Conservation (phyloP, 2,888 invertebrate species). For the Phlogophora meticulosa region DNA sequence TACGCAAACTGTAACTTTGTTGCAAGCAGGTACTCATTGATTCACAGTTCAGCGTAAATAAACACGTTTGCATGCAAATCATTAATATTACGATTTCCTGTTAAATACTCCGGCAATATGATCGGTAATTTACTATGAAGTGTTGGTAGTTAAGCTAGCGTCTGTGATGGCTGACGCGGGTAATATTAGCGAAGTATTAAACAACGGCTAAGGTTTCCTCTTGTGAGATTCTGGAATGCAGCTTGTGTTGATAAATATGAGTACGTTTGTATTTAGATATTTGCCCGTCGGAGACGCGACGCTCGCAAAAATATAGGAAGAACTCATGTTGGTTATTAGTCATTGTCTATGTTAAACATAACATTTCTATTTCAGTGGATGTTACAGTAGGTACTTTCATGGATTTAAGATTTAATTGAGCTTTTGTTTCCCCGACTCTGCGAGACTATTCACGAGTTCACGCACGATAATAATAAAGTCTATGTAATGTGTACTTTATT, state of each 20-base stretch:
- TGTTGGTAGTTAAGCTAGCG: slow-evolving; percentile 50
- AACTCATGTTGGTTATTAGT: slow-evolving; percentile 33
- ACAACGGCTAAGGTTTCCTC: slow-evolving; percentile 68
- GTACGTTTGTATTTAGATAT: slow-evolving; percentile 35
- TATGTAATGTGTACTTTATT: too few relatives aligned
- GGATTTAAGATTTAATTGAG: slow-evolving; percentile 32
- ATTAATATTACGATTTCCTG: slow-evolving; percentile 66
- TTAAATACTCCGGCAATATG: slow-evolving; percentile 62
- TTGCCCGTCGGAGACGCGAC: slow-evolving; percentile 8
- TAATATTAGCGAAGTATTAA: slow-evolving; percentile 64
- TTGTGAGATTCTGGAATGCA: slow-evolving; percentile 55
- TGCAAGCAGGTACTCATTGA: slow-evolving; percentile 34
- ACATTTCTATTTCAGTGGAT: slow-evolving; percentile 29
- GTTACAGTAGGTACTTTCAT: slow-evolving; percentile 23
- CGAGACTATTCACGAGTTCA: slow-evolving; percentile 18
- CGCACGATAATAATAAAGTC: too few relatives aligned
- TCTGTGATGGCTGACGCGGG: slow-evolving; percentile 61
- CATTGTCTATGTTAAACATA: slow-evolving; percentile 34
- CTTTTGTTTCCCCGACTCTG: slow-evolving; percentile 45
- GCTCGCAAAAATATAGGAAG: slow-evolving; percentile 47
- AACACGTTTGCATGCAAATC: slow-evolving; percentile 54
- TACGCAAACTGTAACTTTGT: slow-evolving; percentile 41
- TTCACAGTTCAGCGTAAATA: slow-evolving; percentile 35
- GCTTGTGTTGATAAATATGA: slow-evolving; percentile 57
- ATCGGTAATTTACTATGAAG: slow-evolving; percentile 61